Evolutionary conservation across 1,140 invertebrate genomes (phyloP).

Genomic region (Brachionus manjavacas): DNA sequence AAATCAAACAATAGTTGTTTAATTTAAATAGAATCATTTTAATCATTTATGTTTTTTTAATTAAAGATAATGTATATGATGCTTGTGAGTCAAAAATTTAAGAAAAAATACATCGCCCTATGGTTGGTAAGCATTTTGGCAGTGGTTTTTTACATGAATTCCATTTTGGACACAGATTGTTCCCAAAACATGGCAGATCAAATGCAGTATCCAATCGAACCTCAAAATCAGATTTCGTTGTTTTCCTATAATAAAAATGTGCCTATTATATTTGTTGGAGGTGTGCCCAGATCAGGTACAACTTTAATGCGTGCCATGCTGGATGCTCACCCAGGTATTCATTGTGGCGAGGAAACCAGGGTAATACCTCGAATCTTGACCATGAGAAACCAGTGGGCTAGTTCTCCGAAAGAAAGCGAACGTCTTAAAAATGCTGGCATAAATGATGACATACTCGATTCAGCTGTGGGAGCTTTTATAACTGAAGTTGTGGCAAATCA

Average conservation of each 20-base stretch:
- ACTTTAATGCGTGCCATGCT: conserved; percentile 95
- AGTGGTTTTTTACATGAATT: conserved; percentile 8
- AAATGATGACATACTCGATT: conserved; percentile 81
- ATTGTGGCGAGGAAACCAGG: conserved; percentile 94
- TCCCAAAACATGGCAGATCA: not conserved
- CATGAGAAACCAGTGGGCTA: conserved; percentile 87
- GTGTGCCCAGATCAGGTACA: conserved; percentile 89
- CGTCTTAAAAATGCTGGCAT: conserved; percentile 77
- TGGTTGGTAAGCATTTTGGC: conserved; percentile 1
- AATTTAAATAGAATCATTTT: not conserved
- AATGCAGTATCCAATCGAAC: not conserved
- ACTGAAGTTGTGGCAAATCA: conserved; percentile 73
- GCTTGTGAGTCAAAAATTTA: conserved; percentile 12
- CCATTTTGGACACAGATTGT: not conserved
- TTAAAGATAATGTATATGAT: conserved; percentile 38
- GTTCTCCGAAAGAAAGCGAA: conserved; percentile 77
- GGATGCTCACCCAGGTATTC: conserved; percentile 93
- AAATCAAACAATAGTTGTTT: not conserved
- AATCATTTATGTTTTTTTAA: not conserved
- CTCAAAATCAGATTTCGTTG: not conserved
- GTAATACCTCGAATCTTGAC: conserved; percentile 79
- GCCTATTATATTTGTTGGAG: conserved; percentile 74
- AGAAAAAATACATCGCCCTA: not conserved
- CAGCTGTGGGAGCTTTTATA: conserved; percentile 90
- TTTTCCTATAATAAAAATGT: conserved; percentile 27